Evolutionary conservation across 92 coral and sea anemone species (phyloP).

Genomic region (Porites evermanni): DNA sequence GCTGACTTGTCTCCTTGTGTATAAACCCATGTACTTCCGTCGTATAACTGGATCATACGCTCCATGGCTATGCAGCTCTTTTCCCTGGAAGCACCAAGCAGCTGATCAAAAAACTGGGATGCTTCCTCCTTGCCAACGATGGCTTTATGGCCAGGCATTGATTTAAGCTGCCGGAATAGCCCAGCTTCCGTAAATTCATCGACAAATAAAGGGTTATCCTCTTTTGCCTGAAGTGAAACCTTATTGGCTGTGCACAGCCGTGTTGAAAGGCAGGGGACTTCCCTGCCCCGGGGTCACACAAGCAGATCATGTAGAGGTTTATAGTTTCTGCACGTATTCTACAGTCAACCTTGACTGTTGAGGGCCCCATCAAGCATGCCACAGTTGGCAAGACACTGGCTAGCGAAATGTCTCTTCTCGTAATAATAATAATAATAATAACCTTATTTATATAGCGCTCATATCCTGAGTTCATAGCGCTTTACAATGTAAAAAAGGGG

Average conservation of each 20-base stretch:
- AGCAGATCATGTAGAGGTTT: constrained; percentile 29
- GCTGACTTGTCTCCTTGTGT: constrained; percentile 30
- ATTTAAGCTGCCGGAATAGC: constrained; percentile 46
- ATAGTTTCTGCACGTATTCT: constrained; percentile 12
- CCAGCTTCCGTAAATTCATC: constrained; percentile 58
- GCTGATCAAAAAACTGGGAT: constrained; percentile 28
- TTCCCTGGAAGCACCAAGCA: constrained; percentile 26
- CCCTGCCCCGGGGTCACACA: constrained; percentile 26
- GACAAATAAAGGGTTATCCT: constrained; percentile 11
- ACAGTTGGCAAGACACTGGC: constrained; percentile 56
- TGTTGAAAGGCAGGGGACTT: constrained; percentile 43
- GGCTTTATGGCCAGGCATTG: constrained; percentile 30
- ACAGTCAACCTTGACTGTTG: constrained; percentile 40
- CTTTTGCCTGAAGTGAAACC: constrained; percentile 29
- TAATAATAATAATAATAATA: no score
- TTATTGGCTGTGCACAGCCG: constrained; percentile 38
- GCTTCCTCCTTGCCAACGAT: constrained; percentile 34
- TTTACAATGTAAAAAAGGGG: no score
- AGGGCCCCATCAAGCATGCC: constrained; percentile 55
- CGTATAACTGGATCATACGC: constrained; percentile 13
- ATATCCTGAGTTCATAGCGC: no score
- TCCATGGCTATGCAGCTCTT: constrained; percentile 30
- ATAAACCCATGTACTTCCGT: constrained; percentile 45
- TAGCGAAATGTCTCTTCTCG: constrained; percentile 33
- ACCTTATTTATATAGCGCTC: no score